Base-by-base conservation (phyloP, 2,888 invertebrate species). In the Notodonta dromedarius region DNA sequence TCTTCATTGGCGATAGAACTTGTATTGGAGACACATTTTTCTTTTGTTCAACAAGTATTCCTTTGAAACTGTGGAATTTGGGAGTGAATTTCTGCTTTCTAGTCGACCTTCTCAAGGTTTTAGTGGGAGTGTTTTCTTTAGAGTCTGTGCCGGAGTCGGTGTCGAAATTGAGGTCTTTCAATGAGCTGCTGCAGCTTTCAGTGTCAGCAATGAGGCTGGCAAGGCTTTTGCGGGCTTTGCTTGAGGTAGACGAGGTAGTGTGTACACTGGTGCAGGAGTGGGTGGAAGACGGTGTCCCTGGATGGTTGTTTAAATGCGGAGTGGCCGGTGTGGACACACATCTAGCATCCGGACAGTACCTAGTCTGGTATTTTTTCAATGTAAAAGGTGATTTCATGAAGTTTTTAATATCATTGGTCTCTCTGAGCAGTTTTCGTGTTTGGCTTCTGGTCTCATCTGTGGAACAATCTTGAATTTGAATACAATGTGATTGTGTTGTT, bases 311-410 rank as follows among this genome's bases (percentile, higher is more conserved):
- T 16, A 93, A 66, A 61, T 88, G 93, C 0, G 92, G 93, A 4
- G 93, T 93, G 5, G 76, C 91, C 0, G 92, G 93, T 0, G 88
- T 93, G 0, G 93, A 93, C 7, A 83, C 55, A 5, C 84, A 87
- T 83, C 80, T 88, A 65, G 79, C 58, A 5, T 89, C 90, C 0
- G 86, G 78, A 48, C 84, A 84, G 61, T 88, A 87, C 42, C 88
- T 78, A 1, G 88, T 89, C 65, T 91, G 91, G 71, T 90, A 93
- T 71, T 93, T 93, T 48, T 88, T 90, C n/a, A 94, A 76, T 13
- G 92, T 92, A 61, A 93, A 91, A 0, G 94, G 93, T 2, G 94
- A 93, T 64, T 92, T 93, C 40, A 94, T 90, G 59, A 94, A 93
- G 67, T 89, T 91, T 73, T 93, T 93, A 65, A 92, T 74, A 69